Evolutionary conservation across 2,888 invertebrate species (phyloP).

Genomic region (Lamproptera curius): DNA sequence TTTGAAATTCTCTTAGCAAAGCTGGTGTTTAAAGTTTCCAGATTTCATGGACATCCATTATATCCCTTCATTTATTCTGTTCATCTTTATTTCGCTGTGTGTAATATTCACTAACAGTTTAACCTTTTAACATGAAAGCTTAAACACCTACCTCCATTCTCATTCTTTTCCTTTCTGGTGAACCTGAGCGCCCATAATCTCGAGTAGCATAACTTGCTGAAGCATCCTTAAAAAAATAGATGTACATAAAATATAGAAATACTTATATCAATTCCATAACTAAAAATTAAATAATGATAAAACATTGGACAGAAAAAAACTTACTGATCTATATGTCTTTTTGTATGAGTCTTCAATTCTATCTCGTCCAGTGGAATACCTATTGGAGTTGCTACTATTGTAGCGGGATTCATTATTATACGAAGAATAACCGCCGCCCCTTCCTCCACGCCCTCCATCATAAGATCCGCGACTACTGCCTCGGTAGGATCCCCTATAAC

Average conservation of each 20-base stretch:
- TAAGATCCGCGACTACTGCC: conserved; percentile 60
- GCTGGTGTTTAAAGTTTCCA: no score
- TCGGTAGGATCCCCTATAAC: conserved; percentile 62
- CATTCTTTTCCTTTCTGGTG: conserved; percentile 81
- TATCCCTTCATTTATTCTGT: conserved; percentile 2
- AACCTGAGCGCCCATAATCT: conserved; percentile 77
- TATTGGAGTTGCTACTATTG: conserved; percentile 50
- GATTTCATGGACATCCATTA: not conserved
- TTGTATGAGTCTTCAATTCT: conserved; percentile 70
- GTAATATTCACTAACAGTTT: not conserved
- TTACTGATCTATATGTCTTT: conserved; percentile 69
- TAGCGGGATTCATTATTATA: conserved; percentile 66
- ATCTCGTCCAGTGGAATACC: conserved; percentile 58
- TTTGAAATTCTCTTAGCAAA: no score
- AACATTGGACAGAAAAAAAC: conserved; percentile 25
- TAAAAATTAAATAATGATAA: no score
- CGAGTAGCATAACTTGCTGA: conserved; percentile 71
- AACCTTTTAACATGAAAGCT: no score
- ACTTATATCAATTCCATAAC: not conserved
- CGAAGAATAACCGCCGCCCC: conserved; percentile 60
- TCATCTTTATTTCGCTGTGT: not conserved
- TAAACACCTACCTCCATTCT: conserved; percentile 79
- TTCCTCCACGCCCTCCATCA: conserved; percentile 58
- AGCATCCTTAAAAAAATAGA: conserved; percentile 51
- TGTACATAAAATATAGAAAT: conserved; percentile 14